Conservation (phyloP, 2,888 invertebrate species). For the Auanema freiburgensis region DNA sequence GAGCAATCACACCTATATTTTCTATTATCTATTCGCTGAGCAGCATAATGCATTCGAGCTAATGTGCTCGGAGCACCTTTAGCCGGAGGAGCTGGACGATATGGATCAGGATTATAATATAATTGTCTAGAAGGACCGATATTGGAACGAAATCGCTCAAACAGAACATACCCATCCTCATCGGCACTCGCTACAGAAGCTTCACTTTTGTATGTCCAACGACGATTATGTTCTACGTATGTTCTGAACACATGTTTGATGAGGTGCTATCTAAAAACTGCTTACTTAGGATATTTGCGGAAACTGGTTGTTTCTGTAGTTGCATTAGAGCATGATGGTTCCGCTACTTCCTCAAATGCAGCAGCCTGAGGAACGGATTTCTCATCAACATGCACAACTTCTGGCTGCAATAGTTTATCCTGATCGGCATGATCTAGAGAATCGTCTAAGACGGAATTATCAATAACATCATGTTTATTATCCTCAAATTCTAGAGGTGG, state of each 20-base stretch:
- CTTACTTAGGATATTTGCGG: constrained; percentile 1
- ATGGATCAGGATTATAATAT: constrained; percentile 15
- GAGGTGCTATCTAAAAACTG: no score
- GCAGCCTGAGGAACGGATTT: background rate
- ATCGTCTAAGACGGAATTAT: no score
- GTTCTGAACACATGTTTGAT: background rate
- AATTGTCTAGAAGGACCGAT: constrained; percentile 1
- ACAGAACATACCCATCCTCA: constrained; percentile 8
- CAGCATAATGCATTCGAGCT: constrained; percentile 17
- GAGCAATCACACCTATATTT: constrained; percentile 11
- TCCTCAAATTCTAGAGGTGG: no score
- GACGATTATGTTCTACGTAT: constrained; percentile 16
- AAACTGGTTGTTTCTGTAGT: background rate
- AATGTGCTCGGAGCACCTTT: constrained; percentile 9
- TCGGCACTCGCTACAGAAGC: background rate
- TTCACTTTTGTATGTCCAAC: constrained; percentile 16
- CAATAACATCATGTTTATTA: no score
- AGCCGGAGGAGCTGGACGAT: constrained; percentile 10
- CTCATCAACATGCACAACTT: no score
- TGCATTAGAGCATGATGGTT: background rate
- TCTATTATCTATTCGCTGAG: constrained; percentile 12
- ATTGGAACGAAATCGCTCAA: background rate
- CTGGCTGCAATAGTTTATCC: no score
- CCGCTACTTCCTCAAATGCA: background rate
- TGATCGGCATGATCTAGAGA: no score